Evolutionary conservation across 2,888 invertebrate genomes (phyloP), one percentile per base, ranked within the genome.

Genomic region (Holacanthella duospinosa): DNA sequence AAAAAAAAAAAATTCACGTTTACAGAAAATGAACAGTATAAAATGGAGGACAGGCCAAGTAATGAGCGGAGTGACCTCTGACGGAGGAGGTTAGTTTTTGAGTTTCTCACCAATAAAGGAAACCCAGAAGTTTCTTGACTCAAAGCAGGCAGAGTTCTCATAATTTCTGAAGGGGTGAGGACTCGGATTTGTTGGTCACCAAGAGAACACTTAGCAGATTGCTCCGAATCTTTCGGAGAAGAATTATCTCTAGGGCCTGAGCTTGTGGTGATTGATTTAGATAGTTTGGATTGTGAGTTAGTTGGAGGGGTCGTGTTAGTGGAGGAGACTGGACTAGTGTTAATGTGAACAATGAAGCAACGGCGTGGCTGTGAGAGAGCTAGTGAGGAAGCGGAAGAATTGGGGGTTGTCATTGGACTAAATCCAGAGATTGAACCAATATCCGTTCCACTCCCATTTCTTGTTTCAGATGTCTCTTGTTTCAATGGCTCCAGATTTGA

Each of bases 101-200:
- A 76, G 76, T 43, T 44, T 61, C 78, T 79, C 79, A 78, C 79
- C 78, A 70, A 60, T 55, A 62, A 43, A 26, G 65, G 29, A 66
- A 66, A 68, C 61, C 62, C 61, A 63, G 64, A 67, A 62, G 65
- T 64, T 36, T 82, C 82, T 81, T 84, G 85, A 80, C 85, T 85
- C 80, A 88, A 85, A 79, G 87, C 87, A 79, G 89, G 89, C 81
- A 89, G 85, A 78, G 89, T 89, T 84, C 88, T 86, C 89, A 89
- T 89, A 80, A 89, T 89, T 85, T 89, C 89, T 75, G 88, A 88
- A 76, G 89, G 89, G 76, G 89, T 89, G 79, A 89, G 84, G 80
- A 89, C 89, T 79, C 89, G 85, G 80, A 89, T 89, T 81, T 88
- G 88, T 80, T 88, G 88, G 81, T 89, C 88, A 75, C 64, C 65